Conservation (phyloP, 2,797 vertebrate genomes). For the Sebastes kiyomatsui region DNA sequence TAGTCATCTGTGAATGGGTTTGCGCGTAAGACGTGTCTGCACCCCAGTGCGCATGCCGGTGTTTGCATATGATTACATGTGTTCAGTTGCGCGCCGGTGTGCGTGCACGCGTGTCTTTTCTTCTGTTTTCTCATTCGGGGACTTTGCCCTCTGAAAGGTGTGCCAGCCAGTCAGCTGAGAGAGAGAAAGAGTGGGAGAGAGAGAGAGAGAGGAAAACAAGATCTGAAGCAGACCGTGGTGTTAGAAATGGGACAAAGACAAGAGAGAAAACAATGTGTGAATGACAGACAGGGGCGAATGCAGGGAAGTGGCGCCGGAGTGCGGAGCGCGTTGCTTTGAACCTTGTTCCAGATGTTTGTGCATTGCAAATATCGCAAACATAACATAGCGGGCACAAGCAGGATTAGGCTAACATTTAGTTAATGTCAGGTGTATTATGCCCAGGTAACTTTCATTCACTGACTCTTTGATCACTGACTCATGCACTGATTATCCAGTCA, state of each 20-base stretch:
- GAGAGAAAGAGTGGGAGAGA: background rate
- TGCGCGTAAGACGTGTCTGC: constrained; percentile 20
- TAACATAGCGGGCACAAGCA: constrained; percentile 23
- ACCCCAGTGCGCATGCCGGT: constrained; percentile 12
- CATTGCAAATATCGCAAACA: constrained; percentile 63
- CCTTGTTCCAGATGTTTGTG: constrained; percentile 66
- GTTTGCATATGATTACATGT: constrained; percentile 55
- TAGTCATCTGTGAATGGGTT: background rate
- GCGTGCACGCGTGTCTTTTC: constrained; percentile 38
- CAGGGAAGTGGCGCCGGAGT: constrained; percentile 38
- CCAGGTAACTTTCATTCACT: constrained; percentile 21
- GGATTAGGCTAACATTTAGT: constrained; percentile 18
- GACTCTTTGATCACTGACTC: background rate
- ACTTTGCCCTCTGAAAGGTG: constrained; percentile 77
- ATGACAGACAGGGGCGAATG: constrained; percentile 6
- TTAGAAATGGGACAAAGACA: constrained; percentile 54
- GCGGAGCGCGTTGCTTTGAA: constrained; percentile 57
- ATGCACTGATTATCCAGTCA: background rate
- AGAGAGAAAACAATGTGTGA: constrained; percentile 27
- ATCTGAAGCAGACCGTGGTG: constrained; percentile 42
- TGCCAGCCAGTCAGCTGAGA: constrained; percentile 80
- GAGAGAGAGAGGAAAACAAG: constrained; percentile 51
- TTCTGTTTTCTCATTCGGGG: constrained; percentile 48
- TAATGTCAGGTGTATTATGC: constrained; percentile 19
- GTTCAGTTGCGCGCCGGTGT: constrained; percentile 18